phyloP scores from a whole-genome alignment of 2,888 invertebrate genomes.

The Aporophyla lueneburgensis region DNA sequence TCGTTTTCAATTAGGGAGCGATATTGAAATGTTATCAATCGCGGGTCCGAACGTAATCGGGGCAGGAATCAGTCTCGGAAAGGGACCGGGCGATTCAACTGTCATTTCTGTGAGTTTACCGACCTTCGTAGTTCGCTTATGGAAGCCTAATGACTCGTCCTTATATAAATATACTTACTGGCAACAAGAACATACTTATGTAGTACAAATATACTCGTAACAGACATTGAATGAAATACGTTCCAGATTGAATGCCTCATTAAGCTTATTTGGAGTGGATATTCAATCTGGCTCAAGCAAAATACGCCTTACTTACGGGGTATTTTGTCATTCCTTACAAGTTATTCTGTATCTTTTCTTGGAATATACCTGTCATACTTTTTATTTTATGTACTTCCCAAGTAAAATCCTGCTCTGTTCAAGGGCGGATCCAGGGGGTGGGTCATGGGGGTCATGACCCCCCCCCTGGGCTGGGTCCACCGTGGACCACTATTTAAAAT shows the following conservation, averaged over 20 bases:
- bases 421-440: too few relatives aligned
- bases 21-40: slow-evolving; percentile 67
- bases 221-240: slow-evolving; percentile 38
- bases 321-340: slow-evolving; percentile 30
- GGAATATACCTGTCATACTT: background rate
- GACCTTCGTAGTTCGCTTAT: slow-evolving; percentile 61
- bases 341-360: slow-evolving; percentile 22
- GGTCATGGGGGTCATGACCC: too few relatives aligned
- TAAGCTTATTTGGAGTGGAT: slow-evolving; percentile 36
- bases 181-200: slow-evolving; percentile 11
- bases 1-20: slow-evolving; percentile 64
- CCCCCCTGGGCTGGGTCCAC: too few relatives aligned
- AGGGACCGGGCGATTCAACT: slow-evolving; percentile 50
- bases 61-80: slow-evolving; percentile 63
- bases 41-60: slow-evolving; percentile 63
- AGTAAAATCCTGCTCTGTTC: background rate
- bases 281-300: slow-evolving; percentile 29
- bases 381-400: background rate
- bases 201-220: slow-evolving; percentile 37
- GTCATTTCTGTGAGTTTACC: slow-evolving; percentile 64
- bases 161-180: slow-evolving; percentile 39
- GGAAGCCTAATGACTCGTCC: slow-evolving; percentile 67
- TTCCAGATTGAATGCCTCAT: slow-evolving; percentile 46
- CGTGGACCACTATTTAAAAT: too few relatives aligned
- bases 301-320: background rate